Base-by-base conservation (phyloP, 2,888 invertebrate genomes). In the Nysson spinosus region DNA sequence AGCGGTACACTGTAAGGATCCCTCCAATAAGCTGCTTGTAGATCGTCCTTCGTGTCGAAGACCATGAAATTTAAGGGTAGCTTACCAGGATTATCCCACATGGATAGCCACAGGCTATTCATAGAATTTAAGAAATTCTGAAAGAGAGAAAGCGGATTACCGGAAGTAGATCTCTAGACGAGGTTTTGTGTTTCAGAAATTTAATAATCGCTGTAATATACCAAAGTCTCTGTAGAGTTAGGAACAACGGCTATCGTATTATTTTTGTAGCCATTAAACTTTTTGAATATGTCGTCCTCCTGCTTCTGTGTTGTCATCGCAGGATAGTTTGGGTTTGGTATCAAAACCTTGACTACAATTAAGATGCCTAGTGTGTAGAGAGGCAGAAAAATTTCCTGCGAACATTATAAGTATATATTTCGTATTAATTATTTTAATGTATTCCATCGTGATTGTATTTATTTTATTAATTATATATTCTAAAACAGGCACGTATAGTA, bases 301-400 rank as follows among this genome's bases (percentile, higher is more conserved):
- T 89, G 89, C 61, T 91, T 89, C 11, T 92, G 92, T 54, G 90
- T 90, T 62, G 89, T 89, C 81, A 93, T 92, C 73, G 91, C 91
- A 0, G 93, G 93, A 85, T 93, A 93, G 87, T 93, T 92, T 40
- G 94, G 93, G 86, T 94, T 93, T 16, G 93, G 93, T 79, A 93
- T 91, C 74, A 92, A 86, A 85, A 93, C 89, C 88, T 93, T 94
- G 71, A 94, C 89, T 80, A 94, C 89, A 72, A 94, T 93, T 67
- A 95, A 88, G 68, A 94, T 91, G 26, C 91, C 91, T 65, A 95
- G 88, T 26, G 93, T 94, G 86, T 94, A 94, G 0, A 95, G 89
- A 1, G 95, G 95, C 65, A 94, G 89, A 67, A 95, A 89, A 44
- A 95, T 90, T 88, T 95, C 95, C 95, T 95, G 89, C 3, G 9